Base-by-base conservation (phyloP, 2,888 invertebrate species). In the Drosophila mimica region DNA sequence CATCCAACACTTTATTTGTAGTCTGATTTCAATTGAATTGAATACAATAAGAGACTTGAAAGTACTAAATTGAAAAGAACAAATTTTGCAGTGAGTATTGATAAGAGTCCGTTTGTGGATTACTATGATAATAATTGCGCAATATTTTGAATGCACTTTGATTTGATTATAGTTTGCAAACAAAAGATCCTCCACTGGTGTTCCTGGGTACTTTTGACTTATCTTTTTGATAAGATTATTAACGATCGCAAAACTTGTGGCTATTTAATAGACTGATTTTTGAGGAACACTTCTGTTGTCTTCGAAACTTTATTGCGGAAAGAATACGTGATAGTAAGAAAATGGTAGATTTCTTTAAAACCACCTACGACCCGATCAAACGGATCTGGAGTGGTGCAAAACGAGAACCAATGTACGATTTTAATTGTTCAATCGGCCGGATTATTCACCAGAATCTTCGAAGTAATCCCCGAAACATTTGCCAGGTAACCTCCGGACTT, bases 391-490 rank as follows among this genome's bases (percentile, higher is more conserved):
- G 63, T 53, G 80, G 77, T 1, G 28, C 25, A 2, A 69, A 74
- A 20, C 15, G 38, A 3, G 4, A 28, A 4, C 48, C 58, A 0
- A n/a, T 70, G 17, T 74, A 70, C 40, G 70, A 81, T 28, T 57
- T 60, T 20, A 56, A 74, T 54, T 70, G 67, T n/a, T 81, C 81
- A 1, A 33, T 68, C 15, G 82, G 81, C 4, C 60, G 68, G 31
- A 54, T 75, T 40, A 72, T 81, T 49, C 61, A 74, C 31, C 43
- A 40, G 4, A 33, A 40, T 20, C 63, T 81, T 20, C 62, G 58
- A 20, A 74, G 46, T 33, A 62, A 74, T 69, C 79, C 79, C 9
- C 68, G 53, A 9, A 79, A 78, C 48, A 34, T 82, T 11, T 68
- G 61, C 31, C 81, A 76, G 74, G 74, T 73, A 54, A 61, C 34